Conservation (phyloP, 30 jellyfish, hydroid and myxozoan genomes). For the Sanderia malayensis region DNA sequence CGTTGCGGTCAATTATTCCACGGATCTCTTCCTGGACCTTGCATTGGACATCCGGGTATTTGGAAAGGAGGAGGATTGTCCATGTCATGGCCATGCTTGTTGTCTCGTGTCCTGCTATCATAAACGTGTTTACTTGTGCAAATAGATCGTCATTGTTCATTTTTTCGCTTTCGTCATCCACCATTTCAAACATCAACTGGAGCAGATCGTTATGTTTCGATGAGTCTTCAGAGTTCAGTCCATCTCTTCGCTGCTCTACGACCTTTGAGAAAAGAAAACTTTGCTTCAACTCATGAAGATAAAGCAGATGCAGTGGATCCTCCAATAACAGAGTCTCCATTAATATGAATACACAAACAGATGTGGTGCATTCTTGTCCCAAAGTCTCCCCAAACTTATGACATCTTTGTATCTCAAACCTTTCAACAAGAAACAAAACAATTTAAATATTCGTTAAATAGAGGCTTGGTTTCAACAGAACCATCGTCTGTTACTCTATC, state of each 20-base stretch:
- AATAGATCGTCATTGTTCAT: not conserved
- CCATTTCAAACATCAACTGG: slow-evolving; percentile 6
- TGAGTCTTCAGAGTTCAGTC: not conserved
- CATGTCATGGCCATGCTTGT: slow-evolving; percentile 24
- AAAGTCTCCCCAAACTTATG: too few relatives aligned
- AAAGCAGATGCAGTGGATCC: too few relatives aligned
- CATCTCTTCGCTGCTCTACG: slow-evolving; percentile 10
- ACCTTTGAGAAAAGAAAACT: not conserved
- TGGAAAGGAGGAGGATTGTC: slow-evolving; percentile 20
- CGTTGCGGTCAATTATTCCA: slow-evolving; percentile 9
- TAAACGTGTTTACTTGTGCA: slow-evolving; percentile 14
- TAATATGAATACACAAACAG: too few relatives aligned
- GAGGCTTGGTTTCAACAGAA: too few relatives aligned
- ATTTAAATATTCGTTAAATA: too few relatives aligned
- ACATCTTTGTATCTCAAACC: too few relatives aligned
- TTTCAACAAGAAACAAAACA: too few relatives aligned
- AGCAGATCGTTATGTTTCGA: slow-evolving; percentile 9
- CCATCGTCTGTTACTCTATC: too few relatives aligned
- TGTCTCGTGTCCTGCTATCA: slow-evolving; percentile 27
- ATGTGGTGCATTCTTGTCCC: too few relatives aligned
- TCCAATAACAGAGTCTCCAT: too few relatives aligned
- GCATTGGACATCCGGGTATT: slow-evolving; percentile 27
- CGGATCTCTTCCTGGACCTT: slow-evolving; percentile 19
- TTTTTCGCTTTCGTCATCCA: not conserved
- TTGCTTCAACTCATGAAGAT: too few relatives aligned